phyloP scores from a whole-genome alignment of 2,113 vertebrate species.

The Bolborhynchus lineola region DNA sequence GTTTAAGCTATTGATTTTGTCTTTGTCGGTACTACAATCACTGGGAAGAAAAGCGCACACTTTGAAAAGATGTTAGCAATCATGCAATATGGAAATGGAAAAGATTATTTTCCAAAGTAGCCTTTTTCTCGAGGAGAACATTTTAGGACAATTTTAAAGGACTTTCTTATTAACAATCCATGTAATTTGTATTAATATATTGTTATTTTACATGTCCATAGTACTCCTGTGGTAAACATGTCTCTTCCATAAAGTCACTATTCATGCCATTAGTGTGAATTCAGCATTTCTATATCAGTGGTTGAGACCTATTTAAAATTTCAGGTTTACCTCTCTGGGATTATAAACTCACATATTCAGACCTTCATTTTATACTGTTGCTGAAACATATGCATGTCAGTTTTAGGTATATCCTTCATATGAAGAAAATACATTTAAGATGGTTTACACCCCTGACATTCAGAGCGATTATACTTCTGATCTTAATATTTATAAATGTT shows the following conservation, averaged over 20 bases:
- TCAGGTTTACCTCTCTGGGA: background rate
- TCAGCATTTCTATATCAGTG: background rate
- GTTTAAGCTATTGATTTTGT: background rate
- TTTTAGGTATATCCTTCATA: background rate
- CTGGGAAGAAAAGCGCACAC: background rate
- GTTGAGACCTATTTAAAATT: background rate
- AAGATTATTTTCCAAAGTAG: background rate
- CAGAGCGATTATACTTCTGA: background rate
- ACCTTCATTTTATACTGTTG: background rate
- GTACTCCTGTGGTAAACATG: background rate
- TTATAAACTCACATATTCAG: background rate
- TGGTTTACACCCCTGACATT: background rate
- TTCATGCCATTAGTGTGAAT: background rate
- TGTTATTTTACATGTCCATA: background rate
- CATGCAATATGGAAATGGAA: background rate
- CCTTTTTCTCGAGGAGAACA: background rate
- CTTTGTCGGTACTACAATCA: background rate
- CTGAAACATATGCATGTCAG: background rate
- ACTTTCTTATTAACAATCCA: background rate
- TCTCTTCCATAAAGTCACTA: background rate
- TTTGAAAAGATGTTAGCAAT: background rate
- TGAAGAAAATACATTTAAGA: background rate
- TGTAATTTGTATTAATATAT: background rate
- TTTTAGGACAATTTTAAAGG: background rate
- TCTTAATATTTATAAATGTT: background rate